A percentile compares a stretch with the other conserved stretches of the same genome.
phyloP scores from a whole-genome alignment of 2,888 invertebrate genomes.

The Platycheirus rosarum region DNA sequence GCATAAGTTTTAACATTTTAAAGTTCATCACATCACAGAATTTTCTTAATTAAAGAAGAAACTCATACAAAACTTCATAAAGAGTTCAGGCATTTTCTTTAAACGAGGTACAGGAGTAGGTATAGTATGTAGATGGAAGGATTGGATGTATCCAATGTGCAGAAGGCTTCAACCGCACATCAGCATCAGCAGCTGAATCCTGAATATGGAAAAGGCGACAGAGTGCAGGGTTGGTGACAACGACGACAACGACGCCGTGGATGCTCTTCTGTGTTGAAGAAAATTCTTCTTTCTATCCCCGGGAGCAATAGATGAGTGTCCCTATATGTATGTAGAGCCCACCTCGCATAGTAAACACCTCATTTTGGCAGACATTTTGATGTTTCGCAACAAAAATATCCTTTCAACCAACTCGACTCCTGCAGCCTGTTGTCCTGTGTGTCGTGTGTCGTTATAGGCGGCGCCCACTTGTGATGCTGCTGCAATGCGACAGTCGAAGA shows the following conservation, averaged over 20 bases:
- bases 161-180: conserved; percentile 36
- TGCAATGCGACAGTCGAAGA: conserved; percentile 77
- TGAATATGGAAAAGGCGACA: conserved; percentile 22
- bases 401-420: conserved; percentile 31
- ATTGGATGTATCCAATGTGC: conserved; percentile 19
- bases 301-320: conserved; percentile 10
- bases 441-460: conserved; percentile 21
- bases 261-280: conserved; percentile 4
- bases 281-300: conserved; percentile 1
- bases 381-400: conserved; percentile 72
- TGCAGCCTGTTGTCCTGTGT: conserved; percentile 26
- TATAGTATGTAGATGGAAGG: background rate
- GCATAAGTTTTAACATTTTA: conserved; percentile 65
- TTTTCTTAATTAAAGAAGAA: conserved; percentile 73
- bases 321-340: conserved; percentile 61
- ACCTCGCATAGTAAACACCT: conserved; percentile 74
- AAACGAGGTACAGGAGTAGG: background rate
- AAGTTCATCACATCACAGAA: conserved; percentile 71
- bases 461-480: conserved; percentile 69
- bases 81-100: conserved; percentile 42
- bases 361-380: conserved; percentile 75
- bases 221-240: background rate
- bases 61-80: conserved; percentile 73
- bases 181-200: conserved; percentile 16
- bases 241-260: background rate